Evolutionary conservation across 2,797 vertebrate species (phyloP), one percentile per base, ranked within the genome.

Genomic region (Anguilla pacifica): DNA sequence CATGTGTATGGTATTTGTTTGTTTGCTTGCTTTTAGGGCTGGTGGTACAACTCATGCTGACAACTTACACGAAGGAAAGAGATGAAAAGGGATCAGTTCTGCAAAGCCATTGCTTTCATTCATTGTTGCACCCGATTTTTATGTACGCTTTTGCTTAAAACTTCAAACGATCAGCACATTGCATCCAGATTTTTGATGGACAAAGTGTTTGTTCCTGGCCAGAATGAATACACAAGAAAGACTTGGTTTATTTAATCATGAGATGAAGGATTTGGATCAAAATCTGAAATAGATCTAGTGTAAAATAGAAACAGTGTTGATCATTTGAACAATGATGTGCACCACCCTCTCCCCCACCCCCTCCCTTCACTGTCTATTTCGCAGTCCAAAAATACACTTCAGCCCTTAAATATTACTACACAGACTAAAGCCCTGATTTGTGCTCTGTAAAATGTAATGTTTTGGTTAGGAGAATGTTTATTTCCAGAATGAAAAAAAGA

Each of bases 1-100:
- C 74, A 74, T 77, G 59, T 15, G 93, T 85, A 91, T 88, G 92
- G 91, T 92, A 91, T 91, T 93, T 94, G 93, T 92, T 94, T 94
- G 90, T 94, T 94, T 92, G 91, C 90, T 89, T 89, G 51, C 70
- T 86, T 89, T 88, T 31, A 55, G 55, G 51, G 91, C 88, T 93
- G 92, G 89, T 88, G 91, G 88, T 81, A 92, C 90, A 93, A 92
- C 46, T 46, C 31, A 7, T 57, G 83, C 51, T 84, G 55, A 64
- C 28, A 64, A 85, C 92, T 93, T 89, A 94, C 91, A 94, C 88
- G 89, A 91, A 91, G 86, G 88, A 87, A 89, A 90, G 88, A 89
- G 85, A 91, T 89, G 91, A 91, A 82, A 51, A 51, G 46, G 46
- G 79, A 82, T 82, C 79, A 25, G 19, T 35, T 43, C 74, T 7